Evolutionary conservation across 1,140 invertebrate genomes (phyloP).

Genomic region (Euwallacea fornicatus): DNA sequence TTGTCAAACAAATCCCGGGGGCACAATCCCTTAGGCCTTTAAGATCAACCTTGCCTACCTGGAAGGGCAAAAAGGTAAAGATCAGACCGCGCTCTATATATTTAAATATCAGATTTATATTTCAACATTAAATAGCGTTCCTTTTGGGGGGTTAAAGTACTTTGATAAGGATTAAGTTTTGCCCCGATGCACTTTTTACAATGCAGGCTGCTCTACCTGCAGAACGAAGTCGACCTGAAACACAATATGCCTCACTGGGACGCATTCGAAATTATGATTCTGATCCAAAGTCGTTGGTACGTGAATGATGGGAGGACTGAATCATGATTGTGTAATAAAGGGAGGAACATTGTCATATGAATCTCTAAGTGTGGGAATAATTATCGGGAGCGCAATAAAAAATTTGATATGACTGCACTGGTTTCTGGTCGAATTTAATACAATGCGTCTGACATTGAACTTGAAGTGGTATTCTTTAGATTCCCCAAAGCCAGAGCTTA

Average conservation of each 20-base stretch:
- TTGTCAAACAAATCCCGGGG: not conserved
- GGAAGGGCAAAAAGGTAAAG: conserved; percentile 30
- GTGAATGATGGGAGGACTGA: conserved; percentile 3
- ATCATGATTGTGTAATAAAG: not conserved
- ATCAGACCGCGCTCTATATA: conserved; percentile 31
- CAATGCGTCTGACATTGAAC: conserved; percentile 26
- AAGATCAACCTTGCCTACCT: conserved; percentile 14
- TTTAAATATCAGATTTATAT: conserved; percentile 34
- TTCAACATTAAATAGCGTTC: conserved; percentile 2
- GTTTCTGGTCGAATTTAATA: no score
- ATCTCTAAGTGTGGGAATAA: no score
- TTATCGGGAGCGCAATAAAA: no score
- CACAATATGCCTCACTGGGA: conserved; percentile 11
- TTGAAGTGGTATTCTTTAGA: conserved; percentile 25
- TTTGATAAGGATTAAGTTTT: conserved; percentile 11
- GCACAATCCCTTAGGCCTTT: not conserved
- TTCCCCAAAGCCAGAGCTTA: conserved; percentile 9
- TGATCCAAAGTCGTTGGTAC: conserved; percentile 11
- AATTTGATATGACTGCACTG: no score
- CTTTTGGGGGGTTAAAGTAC: not conserved
- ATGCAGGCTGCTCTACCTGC: conserved; percentile 2
- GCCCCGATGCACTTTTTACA: no score
- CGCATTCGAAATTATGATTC: conserved; percentile 17
- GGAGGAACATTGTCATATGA: no score
- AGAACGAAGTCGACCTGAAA: conserved; percentile 19